Evolutionary conservation across 2,797 vertebrate species (phyloP), one percentile per base, ranked within the genome.

Genomic region (Eulemur albifrons): DNA sequence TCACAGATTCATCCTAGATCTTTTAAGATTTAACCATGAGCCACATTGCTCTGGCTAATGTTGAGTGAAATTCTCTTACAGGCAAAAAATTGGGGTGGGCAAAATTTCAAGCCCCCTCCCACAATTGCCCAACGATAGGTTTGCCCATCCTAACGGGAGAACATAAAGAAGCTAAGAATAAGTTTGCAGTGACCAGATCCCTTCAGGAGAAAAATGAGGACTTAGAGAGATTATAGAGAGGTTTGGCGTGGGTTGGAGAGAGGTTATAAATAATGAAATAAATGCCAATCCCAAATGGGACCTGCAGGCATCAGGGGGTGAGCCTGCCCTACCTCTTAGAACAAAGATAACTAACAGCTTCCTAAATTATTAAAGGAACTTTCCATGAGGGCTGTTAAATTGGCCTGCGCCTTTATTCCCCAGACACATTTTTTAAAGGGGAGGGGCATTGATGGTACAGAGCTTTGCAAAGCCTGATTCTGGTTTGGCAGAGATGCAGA

Each of bases 291-390:
- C 92, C 40, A 85, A 65, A 86, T 43, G 85, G 38, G 57, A 85
- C 69, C 77, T 69, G 30, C 79, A 45, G 48, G 67, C 87, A 48
- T 30, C 30, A 23, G 5, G 17, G 76, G 23, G 35, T 18, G 50
- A 87, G n/a, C 87, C 69, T 15, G 8, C 63, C 88, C 45, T 32
- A 4, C 48, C 40, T 90, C 75, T 92, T 43, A n/a, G 43, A 86
- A 57, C 43, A 80, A 82, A 93, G 61, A 88, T 91, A 85, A 94
- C 90, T 95, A 91, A 80, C 59, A 73, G 54, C 88, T 95, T 95
- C 95, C 83, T 81, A 84, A 95, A 96, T 89, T 96, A 88, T 81
- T 93, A 83, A 96, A 94, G 63, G 70, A 96, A 96, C 69, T 97
- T 97, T 97, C 94, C 93, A 69, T 63, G 50, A 88, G 79, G 18